Percentiles rank a stretch among this genome's conserved stretches.
These are phyloP conservation scores for Eueremaeus valkanovi DNA, from an alignment of 2,888 invertebrate species.

Conservation along the genomic window DNA sequence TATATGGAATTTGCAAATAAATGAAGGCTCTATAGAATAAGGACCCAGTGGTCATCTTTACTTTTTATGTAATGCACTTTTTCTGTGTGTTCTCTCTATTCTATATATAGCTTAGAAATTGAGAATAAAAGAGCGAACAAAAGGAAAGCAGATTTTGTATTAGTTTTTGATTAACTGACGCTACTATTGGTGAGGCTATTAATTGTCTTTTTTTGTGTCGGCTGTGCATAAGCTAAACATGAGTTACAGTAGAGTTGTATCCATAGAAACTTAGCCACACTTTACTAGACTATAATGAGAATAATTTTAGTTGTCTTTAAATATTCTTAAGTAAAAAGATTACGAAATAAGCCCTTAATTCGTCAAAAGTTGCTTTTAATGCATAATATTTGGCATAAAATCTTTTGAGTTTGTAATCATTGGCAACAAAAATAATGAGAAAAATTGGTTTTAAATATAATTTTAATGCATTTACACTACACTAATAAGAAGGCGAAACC, in stretches of 20 bases:
- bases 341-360: not conserved
- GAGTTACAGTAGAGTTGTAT: not conserved
- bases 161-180: conserved; percentile 23
- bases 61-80: too few species aligned
- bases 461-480: not conserved
- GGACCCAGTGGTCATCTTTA: too few species aligned
- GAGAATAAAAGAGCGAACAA: not conserved
- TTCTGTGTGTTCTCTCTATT: not conserved
- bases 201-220: conserved; percentile 2
- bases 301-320: not conserved
- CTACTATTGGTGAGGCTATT: not conserved
- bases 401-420: not conserved
- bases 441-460: not conserved
- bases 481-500: not conserved
- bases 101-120: not conserved
- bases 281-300: not conserved
- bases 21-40: too few species aligned
- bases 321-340: not conserved
- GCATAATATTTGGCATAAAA: not conserved
- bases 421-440: not conserved
- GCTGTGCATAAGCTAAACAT: not conserved
- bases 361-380: not conserved
- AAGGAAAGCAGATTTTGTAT: not conserved
- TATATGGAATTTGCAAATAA: too few species aligned
- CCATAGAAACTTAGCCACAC: not conserved